These are phyloP conservation scores for Trisateles emortualis DNA, from an alignment of 2,888 invertebrate species.

Conservation along the genomic window DNA sequence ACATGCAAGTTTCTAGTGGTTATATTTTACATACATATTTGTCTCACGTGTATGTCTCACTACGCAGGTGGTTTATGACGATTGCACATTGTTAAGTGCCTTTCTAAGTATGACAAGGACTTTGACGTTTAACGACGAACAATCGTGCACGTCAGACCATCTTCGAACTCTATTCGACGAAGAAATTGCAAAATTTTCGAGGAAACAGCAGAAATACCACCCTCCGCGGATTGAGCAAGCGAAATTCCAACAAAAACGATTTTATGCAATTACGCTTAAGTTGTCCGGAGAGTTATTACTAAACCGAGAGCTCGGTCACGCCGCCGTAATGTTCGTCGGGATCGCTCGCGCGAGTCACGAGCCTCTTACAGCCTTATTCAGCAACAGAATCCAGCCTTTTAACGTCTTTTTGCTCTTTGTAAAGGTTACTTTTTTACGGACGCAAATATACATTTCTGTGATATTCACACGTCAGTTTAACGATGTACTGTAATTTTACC, in stretches of 20 bases:
- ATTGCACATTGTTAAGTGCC: background rate
- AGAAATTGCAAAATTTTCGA: slow-evolving; percentile 68
- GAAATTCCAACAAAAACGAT: slow-evolving; percentile 81
- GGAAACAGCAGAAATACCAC: slow-evolving; percentile 67
- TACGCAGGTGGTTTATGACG: background rate
- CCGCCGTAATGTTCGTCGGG: slow-evolving; percentile 51
- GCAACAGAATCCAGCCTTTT: slow-evolving; percentile 54
- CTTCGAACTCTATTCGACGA: slow-evolving; percentile 39
- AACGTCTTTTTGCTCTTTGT: slow-evolving; percentile 60
- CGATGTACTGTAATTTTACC: slow-evolving; percentile 37
- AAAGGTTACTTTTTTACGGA: slow-evolving; percentile 54
- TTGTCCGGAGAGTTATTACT: slow-evolving; percentile 80
- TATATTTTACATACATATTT: too few species aligned
- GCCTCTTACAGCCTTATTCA: slow-evolving; percentile 63
- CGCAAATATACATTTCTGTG: slow-evolving; percentile 31
- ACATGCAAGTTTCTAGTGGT: too few species aligned
- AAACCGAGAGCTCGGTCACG: slow-evolving; percentile 76
- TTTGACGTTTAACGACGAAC: slow-evolving; percentile 21
- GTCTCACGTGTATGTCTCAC: too few species aligned
- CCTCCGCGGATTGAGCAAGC: slow-evolving; percentile 76
- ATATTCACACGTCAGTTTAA: slow-evolving; percentile 47
- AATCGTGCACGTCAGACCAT: slow-evolving; percentile 28
- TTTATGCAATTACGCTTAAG: slow-evolving; percentile 82
- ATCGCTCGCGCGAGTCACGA: slow-evolving; percentile 74
- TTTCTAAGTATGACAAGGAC: slow-evolving; percentile 13